phyloP scores from a whole-genome alignment of 53 echinoderm and acorn worm genomes.

The Paelopatides confundens region DNA sequence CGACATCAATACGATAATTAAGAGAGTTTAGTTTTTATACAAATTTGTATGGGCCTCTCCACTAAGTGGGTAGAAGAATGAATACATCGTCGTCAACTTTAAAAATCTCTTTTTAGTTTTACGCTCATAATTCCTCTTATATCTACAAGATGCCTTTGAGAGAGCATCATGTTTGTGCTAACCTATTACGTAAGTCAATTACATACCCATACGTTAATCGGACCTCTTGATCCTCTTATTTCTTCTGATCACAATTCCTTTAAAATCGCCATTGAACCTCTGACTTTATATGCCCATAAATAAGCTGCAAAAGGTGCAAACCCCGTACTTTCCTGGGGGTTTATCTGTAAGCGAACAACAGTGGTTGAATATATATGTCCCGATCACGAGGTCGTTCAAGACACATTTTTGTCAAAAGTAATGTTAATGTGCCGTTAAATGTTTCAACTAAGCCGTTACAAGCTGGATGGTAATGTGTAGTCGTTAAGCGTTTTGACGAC shows the following conservation, averaged over 20 bases:
- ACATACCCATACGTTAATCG: slow-evolving; percentile 48
- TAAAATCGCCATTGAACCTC: slow-evolving; percentile 32
- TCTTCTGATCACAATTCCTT: slow-evolving; percentile 23
- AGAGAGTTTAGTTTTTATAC: not conserved
- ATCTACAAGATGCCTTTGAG: no score
- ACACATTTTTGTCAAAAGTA: slow-evolving; percentile 21
- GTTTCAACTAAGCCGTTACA: slow-evolving; percentile 51
- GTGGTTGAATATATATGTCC: slow-evolving; percentile 41
- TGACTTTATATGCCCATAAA: slow-evolving; percentile 41
- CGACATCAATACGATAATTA: slow-evolving; percentile 26
- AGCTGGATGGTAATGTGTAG: slow-evolving; percentile 42
- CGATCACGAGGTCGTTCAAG: slow-evolving; percentile 49
- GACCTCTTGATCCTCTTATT: not conserved
- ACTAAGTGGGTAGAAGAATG: no score
- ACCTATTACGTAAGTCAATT: slow-evolving; percentile 20
- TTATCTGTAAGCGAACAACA: slow-evolving; percentile 37
- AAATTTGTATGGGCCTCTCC: slow-evolving; percentile 43
- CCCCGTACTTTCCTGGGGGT: slow-evolving; percentile 28
- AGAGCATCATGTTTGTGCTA: no score
- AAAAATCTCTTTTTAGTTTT: no score
- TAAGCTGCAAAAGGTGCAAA: slow-evolving; percentile 43
- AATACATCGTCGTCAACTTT: no score
- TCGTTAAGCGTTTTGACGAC: slow-evolving; percentile 24
- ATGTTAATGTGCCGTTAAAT: no score
- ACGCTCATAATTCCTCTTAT: no score